Base-by-base conservation (phyloP, 2,888 invertebrate genomes). In the Lucinisca nassula region DNA sequence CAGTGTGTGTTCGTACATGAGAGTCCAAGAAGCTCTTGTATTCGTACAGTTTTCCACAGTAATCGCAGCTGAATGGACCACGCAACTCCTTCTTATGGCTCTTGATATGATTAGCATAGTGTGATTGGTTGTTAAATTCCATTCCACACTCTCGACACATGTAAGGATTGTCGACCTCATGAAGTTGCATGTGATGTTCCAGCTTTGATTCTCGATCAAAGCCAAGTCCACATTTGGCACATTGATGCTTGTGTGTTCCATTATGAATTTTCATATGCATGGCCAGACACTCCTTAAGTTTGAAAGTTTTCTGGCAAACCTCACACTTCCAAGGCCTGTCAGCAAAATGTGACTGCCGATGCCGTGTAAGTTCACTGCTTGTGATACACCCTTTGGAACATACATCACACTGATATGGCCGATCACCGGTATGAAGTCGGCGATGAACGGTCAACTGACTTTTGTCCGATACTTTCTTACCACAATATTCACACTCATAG, bases 381-480 rank as follows among this genome's bases (percentile, higher is more conserved):
- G 90, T 90, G 6, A 90, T 90, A 76, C 90, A 90, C 17, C 87
- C 73, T 27, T 88, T 90, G 0, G 80, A 82, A 88, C 90, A 90
- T 27, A 83, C 82, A 12, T 82, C 82, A 70, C 90, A 90, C 67
- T 81, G 84, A 73, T 90, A 90, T 51, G 90, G 90, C 1, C 90
- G 55, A 35, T 85, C 85, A 30, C 90, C 90, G 0, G 90, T 90
- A 49, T 90, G 90, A 17, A 90, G 72, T 58, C 90, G 30, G 32
- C 87, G 83, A 79, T 90, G 90, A 30, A 90, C 90, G 49, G 85
- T 90, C 35, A 90, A 82, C 67, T 90, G 90, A 76, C 79, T 79
- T 88, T 90, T 90, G 61, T 90, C 90, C 17, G 90, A 90, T n/a
- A 90, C 90, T n/a, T 87, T 81, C 55, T 90, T 90, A 73, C 87